Conservation (phyloP, 2,888 invertebrate genomes). For the Fragum fragum region DNA sequence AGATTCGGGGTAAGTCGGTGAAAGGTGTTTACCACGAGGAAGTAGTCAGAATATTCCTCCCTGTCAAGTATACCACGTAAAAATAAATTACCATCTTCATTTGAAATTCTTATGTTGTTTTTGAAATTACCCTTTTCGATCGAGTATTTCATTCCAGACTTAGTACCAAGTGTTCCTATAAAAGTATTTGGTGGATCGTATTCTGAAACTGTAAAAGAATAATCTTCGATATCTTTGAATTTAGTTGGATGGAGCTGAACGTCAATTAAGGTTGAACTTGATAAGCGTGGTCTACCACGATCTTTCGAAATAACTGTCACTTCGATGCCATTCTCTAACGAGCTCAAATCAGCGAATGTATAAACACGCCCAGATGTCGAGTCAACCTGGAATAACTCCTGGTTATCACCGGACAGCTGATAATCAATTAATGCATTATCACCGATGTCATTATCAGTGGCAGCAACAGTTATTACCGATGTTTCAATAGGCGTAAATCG, state of each 20-base stretch:
- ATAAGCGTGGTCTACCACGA: constrained; percentile 64
- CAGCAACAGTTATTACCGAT: constrained; percentile 53
- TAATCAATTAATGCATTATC: constrained; percentile 62
- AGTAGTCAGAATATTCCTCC: constrained; percentile 58
- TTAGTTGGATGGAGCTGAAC: constrained; percentile 68
- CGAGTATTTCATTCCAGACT: constrained; percentile 45
- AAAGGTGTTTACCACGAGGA: constrained; percentile 53
- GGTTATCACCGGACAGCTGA: constrained; percentile 54
- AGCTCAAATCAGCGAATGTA: constrained; percentile 53
- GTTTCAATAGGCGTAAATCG: constrained; percentile 54
- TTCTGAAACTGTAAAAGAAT: constrained; percentile 68
- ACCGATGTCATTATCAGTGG: constrained; percentile 69
- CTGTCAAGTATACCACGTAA: constrained; percentile 58
- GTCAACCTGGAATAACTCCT: constrained; percentile 69
- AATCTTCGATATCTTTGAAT: constrained; percentile 49
- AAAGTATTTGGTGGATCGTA: constrained; percentile 41
- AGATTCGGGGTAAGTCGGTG: constrained; percentile 46
- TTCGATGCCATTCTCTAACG: constrained; percentile 40
- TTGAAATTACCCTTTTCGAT: constrained; percentile 71
- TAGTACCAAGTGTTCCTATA: constrained; percentile 64
- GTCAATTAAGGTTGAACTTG: constrained; percentile 61
- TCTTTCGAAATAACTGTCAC: constrained; percentile 67
- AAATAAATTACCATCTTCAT: constrained; percentile 59
- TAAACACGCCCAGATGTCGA: constrained; percentile 60
- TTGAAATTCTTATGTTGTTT: constrained; percentile 59